A percentile compares a stretch with the other conserved stretches of the same genome.
phyloP scores from a whole-genome alignment of 2,113 vertebrate species.

The Scalopus aquaticus region DNA sequence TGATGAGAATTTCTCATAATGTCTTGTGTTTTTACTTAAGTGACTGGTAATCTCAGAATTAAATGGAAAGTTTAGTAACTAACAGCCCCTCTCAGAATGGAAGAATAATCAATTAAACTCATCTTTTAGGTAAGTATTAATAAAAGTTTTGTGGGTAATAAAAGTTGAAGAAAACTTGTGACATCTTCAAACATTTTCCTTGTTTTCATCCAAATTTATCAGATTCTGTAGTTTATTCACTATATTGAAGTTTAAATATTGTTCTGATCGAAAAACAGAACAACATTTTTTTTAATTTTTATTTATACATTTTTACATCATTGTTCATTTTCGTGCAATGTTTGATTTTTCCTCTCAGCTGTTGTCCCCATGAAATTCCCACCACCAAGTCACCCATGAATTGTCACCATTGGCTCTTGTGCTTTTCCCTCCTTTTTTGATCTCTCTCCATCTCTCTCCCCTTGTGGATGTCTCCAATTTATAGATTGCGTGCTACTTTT shows the following conservation, averaged over 20 bases:
- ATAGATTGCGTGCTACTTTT: no score
- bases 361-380: no score
- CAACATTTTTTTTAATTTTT: not conserved
- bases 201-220: not conserved
- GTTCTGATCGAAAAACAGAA: not conserved
- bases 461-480: no score
- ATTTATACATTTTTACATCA: no score
- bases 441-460: no score
- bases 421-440: no score
- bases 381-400: no score
- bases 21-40: not conserved
- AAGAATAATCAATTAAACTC: not conserved
- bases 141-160: not conserved
- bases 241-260: not conserved
- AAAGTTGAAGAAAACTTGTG: not conserved
- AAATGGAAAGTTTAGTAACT: not conserved
- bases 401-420: no score
- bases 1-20: not conserved
- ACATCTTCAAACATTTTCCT: not conserved
- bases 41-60: not conserved
- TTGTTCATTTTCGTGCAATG: no score
- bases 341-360: no score
- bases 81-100: not conserved
- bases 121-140: not conserved
- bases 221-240: not conserved